These are phyloP conservation scores for Drosophila niveifrons DNA, from an alignment of 2,888 invertebrate species.

Conservation along the genomic window DNA sequence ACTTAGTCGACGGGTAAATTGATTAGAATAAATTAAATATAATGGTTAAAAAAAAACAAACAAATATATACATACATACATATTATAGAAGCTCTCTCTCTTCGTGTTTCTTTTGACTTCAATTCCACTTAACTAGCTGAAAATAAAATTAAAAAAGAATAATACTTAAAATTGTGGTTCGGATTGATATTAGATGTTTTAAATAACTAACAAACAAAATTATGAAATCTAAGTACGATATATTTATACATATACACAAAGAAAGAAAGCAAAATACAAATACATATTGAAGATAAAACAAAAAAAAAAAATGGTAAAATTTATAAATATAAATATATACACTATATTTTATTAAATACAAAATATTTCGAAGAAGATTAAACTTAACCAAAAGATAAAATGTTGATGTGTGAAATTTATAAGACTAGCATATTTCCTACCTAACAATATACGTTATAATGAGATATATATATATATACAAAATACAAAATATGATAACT, in stretches of 20 bases:
- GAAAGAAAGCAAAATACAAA: slow-evolving; percentile 47
- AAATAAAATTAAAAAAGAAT: slow-evolving; percentile 13
- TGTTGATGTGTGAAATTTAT: slow-evolving; percentile 84
- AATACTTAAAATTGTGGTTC: slow-evolving; percentile 59
- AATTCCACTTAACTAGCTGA: slow-evolving; percentile 46
- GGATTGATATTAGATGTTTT: slow-evolving; percentile 72
- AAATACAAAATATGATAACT: slow-evolving; percentile 27
- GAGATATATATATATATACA: slow-evolving; percentile 40
- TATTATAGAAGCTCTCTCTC: slow-evolving; percentile 48
- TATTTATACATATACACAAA: slow-evolving; percentile 50
- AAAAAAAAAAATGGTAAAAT: slow-evolving; percentile 15
- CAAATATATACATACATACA: slow-evolving; percentile 3
- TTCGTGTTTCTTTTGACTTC: slow-evolving; percentile 62
- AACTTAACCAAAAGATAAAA: slow-evolving; percentile 57
- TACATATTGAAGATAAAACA: slow-evolving; percentile 46
- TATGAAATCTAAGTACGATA: slow-evolving; percentile 46
- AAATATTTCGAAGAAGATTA: slow-evolving; percentile 62
- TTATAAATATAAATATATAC: slow-evolving; percentile 48
- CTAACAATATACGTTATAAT: slow-evolving; percentile 70
- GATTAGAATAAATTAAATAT: slow-evolving; percentile 30
- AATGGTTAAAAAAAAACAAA: slow-evolving; percentile 30
- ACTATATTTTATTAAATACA: slow-evolving; percentile 69
- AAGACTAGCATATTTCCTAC: slow-evolving; percentile 84
- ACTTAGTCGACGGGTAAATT: slow-evolving; percentile 37
- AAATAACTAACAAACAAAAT: slow-evolving; percentile 20